Percentiles rank a stretch among this genome's conserved stretches.
Evolutionary conservation across 2,113 vertebrate species (phyloP).

Genomic region (Caranx ignobilis): DNA sequence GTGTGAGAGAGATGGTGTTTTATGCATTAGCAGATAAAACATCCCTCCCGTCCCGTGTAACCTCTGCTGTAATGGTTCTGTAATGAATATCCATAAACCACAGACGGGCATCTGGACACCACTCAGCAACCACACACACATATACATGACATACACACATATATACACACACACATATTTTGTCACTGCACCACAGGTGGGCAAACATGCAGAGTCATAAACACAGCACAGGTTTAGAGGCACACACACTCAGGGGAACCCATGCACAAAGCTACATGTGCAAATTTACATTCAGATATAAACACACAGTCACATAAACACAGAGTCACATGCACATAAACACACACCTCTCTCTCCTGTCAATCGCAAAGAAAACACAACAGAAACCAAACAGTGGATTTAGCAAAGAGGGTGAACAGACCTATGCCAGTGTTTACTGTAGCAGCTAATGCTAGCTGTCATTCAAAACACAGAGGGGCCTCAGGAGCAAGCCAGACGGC

Average conservation of each 20-base stretch:
- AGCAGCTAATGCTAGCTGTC: slow-evolving; percentile 21
- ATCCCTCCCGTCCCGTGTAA: slow-evolving; percentile 64
- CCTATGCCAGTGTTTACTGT: not conserved
- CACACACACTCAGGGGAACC: not conserved
- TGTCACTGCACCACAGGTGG: slow-evolving; percentile 30
- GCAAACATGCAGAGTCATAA: slow-evolving; percentile 4
- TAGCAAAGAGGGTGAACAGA: slow-evolving; percentile 25
- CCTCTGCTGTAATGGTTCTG: slow-evolving; percentile 76
- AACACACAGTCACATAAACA: not conserved
- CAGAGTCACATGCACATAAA: not conserved
- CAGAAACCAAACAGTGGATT: slow-evolving; percentile 27
- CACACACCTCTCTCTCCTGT: not conserved
- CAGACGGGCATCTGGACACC: slow-evolving; percentile 51
- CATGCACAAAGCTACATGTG: not conserved
- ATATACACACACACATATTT: slow-evolving; percentile 1
- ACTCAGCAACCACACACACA: not conserved
- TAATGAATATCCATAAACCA: slow-evolving; percentile 81
- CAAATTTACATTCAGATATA: slow-evolving; percentile 9
- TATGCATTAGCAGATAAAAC: slow-evolving; percentile 70
- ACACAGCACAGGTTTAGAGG: not conserved
- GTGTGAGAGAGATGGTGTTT: slow-evolving; percentile 46
- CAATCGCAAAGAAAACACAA: slow-evolving; percentile 29
- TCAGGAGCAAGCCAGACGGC: not conserved
- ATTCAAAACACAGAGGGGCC: not conserved
- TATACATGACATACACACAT: slow-evolving; percentile 14